Conservation (phyloP, 2,888 invertebrate species). For the Itoplectis maculator region DNA sequence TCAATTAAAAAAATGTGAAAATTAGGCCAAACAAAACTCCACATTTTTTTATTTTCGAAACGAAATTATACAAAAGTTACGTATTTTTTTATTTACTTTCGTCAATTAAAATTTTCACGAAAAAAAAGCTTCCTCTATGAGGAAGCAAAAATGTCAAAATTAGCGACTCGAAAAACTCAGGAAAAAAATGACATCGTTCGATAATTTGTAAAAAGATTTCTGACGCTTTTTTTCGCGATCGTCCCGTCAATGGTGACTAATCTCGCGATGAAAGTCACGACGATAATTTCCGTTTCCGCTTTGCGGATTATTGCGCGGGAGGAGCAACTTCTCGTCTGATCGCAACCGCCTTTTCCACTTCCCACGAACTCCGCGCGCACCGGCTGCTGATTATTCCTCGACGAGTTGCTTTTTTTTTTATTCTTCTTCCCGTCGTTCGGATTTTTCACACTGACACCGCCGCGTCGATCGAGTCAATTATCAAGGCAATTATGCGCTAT, state of each 20-base stretch:
- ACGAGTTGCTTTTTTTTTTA: too few relatives aligned
- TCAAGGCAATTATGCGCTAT: neutral
- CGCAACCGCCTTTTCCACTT: constrained; percentile 47
- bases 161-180: too few relatives aligned
- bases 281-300: constrained; percentile 38
- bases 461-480: neutral
- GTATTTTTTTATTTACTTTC: too few relatives aligned
- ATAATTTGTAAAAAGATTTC: constrained; percentile 1
- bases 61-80: too few relatives aligned
- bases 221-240: too few relatives aligned
- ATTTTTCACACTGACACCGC: neutral
- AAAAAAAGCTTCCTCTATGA: too few relatives aligned
- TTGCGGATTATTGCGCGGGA: constrained; percentile 23
- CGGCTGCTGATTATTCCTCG: neutral
- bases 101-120: too few relatives aligned
- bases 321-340: constrained; percentile 31
- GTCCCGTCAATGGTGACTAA: constrained; percentile 6
- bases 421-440: neutral
- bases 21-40: too few relatives aligned
- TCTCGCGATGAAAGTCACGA: constrained; percentile 33
- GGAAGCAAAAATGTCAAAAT: too few relatives aligned
- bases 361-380: neutral
- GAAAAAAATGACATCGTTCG: too few relatives aligned
- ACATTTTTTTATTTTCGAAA: constrained; percentile 5
- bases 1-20: too few relatives aligned